These are phyloP conservation scores for Tetragonula carbonaria DNA, from an alignment of 2,888 invertebrate species.

Conservation along the genomic window DNA sequence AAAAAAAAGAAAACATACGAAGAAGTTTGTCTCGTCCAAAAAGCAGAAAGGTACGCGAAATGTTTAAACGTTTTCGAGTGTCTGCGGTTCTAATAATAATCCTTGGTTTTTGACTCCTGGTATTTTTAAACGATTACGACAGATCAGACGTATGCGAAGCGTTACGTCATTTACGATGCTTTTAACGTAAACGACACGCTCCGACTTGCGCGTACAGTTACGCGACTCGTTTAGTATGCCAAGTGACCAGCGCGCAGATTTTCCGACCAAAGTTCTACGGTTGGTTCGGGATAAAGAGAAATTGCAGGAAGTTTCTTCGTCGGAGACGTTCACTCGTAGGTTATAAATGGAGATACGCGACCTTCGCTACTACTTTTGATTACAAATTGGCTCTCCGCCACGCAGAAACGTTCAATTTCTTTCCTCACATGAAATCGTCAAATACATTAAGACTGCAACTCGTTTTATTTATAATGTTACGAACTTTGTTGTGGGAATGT, in stretches of 20 bases:
- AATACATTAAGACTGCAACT: no score
- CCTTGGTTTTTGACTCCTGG: background rate
- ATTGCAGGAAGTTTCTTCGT: slow-evolving; percentile 12
- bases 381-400: no score
- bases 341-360: background rate
- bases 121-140: background rate
- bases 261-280: slow-evolving; percentile 4
- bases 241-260: slow-evolving; percentile 18
- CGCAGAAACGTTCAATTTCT: background rate
- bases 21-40: no score
- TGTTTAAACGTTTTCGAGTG: no score
- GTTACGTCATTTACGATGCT: slow-evolving; percentile 36
- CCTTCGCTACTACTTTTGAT: background rate
- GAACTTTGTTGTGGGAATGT: no score
- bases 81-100: background rate
- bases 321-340: background rate
- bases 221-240: slow-evolving; percentile 5
- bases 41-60: no score
- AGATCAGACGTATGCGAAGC: background rate
- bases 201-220: slow-evolving; percentile 14
- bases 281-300: background rate
- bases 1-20: no score
- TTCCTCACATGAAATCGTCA: background rate
- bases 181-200: slow-evolving; percentile 12
- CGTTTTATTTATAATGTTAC: no score